Conservation (phyloP, 1,140 invertebrate species). For the Papilio xuthus region DNA sequence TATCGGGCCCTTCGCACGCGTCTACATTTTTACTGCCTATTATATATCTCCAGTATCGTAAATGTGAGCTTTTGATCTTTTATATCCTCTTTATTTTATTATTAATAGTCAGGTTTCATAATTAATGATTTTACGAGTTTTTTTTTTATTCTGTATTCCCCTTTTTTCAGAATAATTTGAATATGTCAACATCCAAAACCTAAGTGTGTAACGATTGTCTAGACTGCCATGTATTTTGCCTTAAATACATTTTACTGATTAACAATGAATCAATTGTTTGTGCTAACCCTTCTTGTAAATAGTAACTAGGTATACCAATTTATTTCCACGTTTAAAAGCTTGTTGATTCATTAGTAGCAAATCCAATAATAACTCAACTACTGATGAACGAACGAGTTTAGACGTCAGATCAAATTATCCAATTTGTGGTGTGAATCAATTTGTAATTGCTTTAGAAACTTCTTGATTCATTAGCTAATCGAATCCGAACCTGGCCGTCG, state of each 20-base stretch:
- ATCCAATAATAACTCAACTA: background rate
- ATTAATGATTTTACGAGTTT: too few relatives aligned
- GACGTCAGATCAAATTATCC: background rate
- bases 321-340: background rate
- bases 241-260: too few relatives aligned
- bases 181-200: too few relatives aligned
- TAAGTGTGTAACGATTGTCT: too few relatives aligned
- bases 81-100: background rate
- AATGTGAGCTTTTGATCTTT: background rate
- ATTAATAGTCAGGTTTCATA: background rate
- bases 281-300: background rate
- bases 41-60: background rate
- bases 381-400: background rate
- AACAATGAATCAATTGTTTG: too few relatives aligned
- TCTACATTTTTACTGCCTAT: background rate
- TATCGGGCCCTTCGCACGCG: background rate
- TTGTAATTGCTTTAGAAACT: slow-evolving; percentile 13
- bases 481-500: background rate
- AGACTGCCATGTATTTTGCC: too few relatives aligned
- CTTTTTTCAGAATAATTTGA: too few relatives aligned
- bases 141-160: too few relatives aligned
- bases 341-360: slow-evolving; percentile 3
- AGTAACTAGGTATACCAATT: background rate
- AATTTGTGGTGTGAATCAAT: slow-evolving; percentile 20
- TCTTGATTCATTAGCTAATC: slow-evolving; percentile 14